A percentile compares a stretch with the other conserved stretches of the same genome.
phyloP scores from a whole-genome alignment of 2,888 invertebrate species.

The Sphaerophoria taeniata region DNA sequence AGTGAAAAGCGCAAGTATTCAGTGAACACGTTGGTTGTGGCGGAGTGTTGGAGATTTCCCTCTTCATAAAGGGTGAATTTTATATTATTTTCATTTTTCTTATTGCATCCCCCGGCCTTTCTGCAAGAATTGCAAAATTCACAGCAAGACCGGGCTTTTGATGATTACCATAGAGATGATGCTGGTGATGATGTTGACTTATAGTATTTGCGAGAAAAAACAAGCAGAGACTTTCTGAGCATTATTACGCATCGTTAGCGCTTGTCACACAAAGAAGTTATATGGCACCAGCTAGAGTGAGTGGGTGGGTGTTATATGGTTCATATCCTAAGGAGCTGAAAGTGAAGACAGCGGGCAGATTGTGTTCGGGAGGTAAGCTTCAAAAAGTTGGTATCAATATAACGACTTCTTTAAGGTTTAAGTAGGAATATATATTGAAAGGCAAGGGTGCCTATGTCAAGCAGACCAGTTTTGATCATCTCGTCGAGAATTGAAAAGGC shows the following conservation, averaged over 20 bases:
- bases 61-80: slow-evolving; percentile 54
- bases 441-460: too few relatives aligned
- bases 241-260: slow-evolving; percentile 75
- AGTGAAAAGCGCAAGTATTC: slow-evolving; percentile 69
- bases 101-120: slow-evolving; percentile 28
- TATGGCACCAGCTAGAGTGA: not conserved
- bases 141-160: not conserved
- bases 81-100: slow-evolving; percentile 47
- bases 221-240: slow-evolving; percentile 70
- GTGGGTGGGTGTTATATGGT: slow-evolving; percentile 26
- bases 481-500: too few relatives aligned
- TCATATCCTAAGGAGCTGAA: slow-evolving; percentile 15
- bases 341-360: slow-evolving; percentile 2
- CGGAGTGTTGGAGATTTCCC: slow-evolving; percentile 25
- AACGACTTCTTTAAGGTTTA: too few relatives aligned
- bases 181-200: slow-evolving; percentile 71
- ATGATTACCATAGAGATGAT: not conserved
- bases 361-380: not conserved
- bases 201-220: slow-evolving; percentile 65
- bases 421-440: too few relatives aligned
- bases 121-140: slow-evolving; percentile 30
- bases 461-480: too few relatives aligned
- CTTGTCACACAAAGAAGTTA: slow-evolving; percentile 65
- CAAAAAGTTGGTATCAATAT: too few relatives aligned
- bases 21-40: slow-evolving; percentile 40